Percentiles rank a stretch among this genome's conserved stretches.
phyloP scores from a whole-genome alignment of 2,113 vertebrate genomes.

The Odobenus rosmarus region DNA sequence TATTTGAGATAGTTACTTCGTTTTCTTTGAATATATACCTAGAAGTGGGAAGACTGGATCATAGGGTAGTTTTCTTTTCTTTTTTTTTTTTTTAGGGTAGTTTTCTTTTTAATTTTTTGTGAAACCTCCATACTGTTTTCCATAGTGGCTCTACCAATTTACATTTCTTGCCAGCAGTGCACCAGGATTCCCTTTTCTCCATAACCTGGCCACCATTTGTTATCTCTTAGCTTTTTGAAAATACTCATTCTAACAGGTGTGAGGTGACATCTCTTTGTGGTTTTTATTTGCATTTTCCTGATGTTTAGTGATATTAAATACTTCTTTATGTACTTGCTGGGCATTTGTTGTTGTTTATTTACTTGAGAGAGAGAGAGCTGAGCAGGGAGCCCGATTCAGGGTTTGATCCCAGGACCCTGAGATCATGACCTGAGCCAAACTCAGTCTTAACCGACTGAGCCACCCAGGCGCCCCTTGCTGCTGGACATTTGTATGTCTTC shows the following conservation, averaged over 20 bases:
- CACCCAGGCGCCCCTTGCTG: background rate
- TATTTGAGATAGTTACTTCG: background rate
- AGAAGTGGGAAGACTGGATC: background rate
- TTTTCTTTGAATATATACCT: background rate
- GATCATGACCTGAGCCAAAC: background rate
- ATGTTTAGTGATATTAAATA: background rate
- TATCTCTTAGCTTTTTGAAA: background rate
- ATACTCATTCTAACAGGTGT: background rate
- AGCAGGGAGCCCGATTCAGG: background rate
- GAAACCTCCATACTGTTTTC: background rate
- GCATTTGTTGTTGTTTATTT: background rate
- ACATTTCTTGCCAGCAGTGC: background rate
- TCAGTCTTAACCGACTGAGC: background rate
- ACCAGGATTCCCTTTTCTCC: background rate
- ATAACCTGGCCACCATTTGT: background rate
- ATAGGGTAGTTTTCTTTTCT: background rate
- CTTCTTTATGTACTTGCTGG: background rate
- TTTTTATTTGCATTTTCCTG: background rate
- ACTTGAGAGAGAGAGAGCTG: background rate
- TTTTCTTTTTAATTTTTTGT: background rate
- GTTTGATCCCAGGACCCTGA: background rate
- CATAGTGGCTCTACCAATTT: background rate
- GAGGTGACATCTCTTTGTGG: background rate
- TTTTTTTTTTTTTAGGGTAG: no score
- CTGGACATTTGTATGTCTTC: background rate